phyloP scores from a whole-genome alignment of 2,113 vertebrate genomes.

The Petromus typicus region DNA sequence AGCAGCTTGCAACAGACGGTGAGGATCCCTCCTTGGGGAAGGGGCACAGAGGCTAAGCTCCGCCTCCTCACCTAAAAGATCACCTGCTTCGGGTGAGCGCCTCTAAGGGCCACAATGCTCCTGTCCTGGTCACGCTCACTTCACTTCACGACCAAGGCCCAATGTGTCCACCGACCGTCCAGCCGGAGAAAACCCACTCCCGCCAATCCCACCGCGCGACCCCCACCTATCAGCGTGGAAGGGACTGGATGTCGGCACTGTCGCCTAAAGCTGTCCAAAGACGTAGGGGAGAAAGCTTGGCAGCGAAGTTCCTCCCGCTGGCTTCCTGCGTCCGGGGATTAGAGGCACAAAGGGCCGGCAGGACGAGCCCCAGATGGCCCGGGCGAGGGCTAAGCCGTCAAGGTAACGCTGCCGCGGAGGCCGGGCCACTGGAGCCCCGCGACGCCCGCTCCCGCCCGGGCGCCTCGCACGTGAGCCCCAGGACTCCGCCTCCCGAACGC shows the following conservation, averaged over 20 bases:
- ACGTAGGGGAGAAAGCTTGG: background rate
- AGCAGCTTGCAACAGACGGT: background rate
- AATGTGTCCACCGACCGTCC: background rate
- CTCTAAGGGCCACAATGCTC: background rate
- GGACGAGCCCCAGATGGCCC: conserved; percentile 67
- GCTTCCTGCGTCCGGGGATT: conserved; percentile 77
- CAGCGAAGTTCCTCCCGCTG: conserved; percentile 43
- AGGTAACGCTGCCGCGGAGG: background rate
- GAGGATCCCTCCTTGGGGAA: conserved; percentile 12
- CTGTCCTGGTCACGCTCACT: background rate
- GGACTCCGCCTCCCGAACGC: background rate
- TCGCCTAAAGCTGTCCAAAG: background rate
- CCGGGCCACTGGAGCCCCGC: background rate
- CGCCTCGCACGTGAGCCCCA: conserved; percentile 7
- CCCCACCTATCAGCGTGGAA: background rate
- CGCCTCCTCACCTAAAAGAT: conserved; percentile 27
- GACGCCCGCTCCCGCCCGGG: background rate
- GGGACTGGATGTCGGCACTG: background rate
- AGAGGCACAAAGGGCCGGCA: conserved; percentile 69
- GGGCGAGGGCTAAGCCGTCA: conserved; percentile 58
- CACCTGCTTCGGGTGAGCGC: conserved; percentile 63
- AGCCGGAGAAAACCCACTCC: background rate
- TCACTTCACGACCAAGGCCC: background rate
- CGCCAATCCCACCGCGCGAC: background rate
- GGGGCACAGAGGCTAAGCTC: background rate